phyloP scores from a whole-genome alignment of 64 coral and sea anemone genomes.

The Montipora sp. region DNA sequence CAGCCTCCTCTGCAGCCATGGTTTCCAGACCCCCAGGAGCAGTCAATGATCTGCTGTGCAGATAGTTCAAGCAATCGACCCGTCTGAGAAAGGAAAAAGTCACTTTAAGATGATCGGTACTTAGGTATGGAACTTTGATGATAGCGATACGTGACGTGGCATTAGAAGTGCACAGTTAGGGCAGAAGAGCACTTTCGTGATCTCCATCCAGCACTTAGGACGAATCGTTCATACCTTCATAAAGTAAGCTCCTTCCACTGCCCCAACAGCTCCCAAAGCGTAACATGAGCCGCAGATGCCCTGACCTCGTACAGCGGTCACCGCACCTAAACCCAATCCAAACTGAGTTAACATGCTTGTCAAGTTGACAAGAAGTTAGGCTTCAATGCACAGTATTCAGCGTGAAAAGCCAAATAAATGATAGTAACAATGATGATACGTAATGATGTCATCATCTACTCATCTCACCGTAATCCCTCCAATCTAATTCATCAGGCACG shows the following conservation, averaged over 20 bases:
- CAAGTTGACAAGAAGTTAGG: too few species aligned
- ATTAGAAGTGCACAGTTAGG: neutral
- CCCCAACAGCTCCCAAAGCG: slow-evolving; percentile 83
- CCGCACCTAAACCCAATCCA: slow-evolving; percentile 64
- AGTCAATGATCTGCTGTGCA: slow-evolving; percentile 95
- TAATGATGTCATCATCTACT: too few species aligned
- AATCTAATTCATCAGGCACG: slow-evolving; percentile 84
- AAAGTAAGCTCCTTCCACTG: slow-evolving; percentile 95
- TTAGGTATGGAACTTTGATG: too few species aligned
- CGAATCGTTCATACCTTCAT: slow-evolving; percentile 76
- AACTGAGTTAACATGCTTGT: neutral
- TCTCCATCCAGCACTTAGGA: neutral
- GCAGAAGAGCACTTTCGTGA: neutral
- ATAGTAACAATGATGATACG: too few species aligned
- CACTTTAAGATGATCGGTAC: neutral
- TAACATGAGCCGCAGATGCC: slow-evolving; percentile 98
- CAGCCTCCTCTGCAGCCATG: slow-evolving; percentile 94
- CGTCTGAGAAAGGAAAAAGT: slow-evolving; percentile 56
- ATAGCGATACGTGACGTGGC: too few species aligned
- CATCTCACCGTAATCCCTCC: slow-evolving; percentile 85
- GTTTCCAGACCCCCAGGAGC: slow-evolving; percentile 99
- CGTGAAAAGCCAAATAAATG: too few species aligned
- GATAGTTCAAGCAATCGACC: slow-evolving; percentile 80
- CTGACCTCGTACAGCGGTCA: slow-evolving; percentile 86
- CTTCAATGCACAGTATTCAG: too few species aligned